Evolutionary conservation across 2,113 vertebrate genomes (phyloP).

Genomic region (Pteropus alecto): DNA sequence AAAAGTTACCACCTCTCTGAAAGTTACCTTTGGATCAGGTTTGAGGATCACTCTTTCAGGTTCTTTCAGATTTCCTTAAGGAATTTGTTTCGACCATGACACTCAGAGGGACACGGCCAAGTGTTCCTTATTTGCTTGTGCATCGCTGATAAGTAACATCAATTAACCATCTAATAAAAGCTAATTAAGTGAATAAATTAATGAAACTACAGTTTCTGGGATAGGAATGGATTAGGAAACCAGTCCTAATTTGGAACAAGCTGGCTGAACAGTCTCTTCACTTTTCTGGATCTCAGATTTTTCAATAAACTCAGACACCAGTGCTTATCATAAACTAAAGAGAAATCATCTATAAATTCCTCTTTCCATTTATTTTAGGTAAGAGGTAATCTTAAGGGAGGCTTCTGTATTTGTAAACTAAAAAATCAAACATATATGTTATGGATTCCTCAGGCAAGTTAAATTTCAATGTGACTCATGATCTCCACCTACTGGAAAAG

Average conservation of each 20-base stretch:
- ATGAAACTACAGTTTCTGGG: not conserved
- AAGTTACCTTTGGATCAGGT: not conserved
- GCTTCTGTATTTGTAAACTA: not conserved
- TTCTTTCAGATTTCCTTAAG: not conserved
- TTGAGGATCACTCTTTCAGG: not conserved
- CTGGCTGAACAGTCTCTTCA: not conserved
- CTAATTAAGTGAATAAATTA: not conserved
- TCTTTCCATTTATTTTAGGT: not conserved
- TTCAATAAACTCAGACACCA: not conserved
- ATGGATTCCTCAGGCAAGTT: not conserved
- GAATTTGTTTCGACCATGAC: not conserved
- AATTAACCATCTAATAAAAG: not conserved
- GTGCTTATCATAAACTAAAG: not conserved
- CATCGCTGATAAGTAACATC: not conserved
- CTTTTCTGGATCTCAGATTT: not conserved
- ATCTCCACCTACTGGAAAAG: slow-evolving; percentile 64
- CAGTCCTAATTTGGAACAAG: not conserved
- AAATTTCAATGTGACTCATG: slow-evolving; percentile 52
- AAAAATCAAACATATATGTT: not conserved
- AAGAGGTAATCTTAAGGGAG: not conserved
- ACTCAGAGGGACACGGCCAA: not conserved
- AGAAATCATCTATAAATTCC: not conserved
- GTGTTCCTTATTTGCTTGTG: not conserved
- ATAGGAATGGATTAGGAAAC: not conserved
- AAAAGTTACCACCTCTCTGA: not conserved